Conservation (phyloP, 2,797 vertebrate species). For the Gallirallus australis region DNA sequence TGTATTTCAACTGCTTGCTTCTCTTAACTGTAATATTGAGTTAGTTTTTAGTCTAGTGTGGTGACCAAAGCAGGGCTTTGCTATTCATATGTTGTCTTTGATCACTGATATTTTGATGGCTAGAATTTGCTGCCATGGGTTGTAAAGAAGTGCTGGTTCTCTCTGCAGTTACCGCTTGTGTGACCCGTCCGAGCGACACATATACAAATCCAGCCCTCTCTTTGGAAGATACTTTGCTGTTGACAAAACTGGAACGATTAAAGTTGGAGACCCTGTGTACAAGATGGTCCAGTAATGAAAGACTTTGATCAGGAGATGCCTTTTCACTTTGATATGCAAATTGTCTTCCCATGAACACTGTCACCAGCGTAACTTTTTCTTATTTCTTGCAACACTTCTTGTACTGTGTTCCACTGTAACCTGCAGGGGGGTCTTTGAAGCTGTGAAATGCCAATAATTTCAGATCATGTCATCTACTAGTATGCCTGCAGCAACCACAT, state of each 20-base stretch:
- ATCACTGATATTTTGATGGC: neutral
- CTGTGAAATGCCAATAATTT: neutral
- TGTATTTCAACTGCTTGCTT: neutral
- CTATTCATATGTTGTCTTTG: neutral
- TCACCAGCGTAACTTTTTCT: neutral
- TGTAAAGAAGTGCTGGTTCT: slow-evolving; percentile 18
- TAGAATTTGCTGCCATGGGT: neutral
- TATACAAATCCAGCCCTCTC: slow-evolving; percentile 85
- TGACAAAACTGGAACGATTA: slow-evolving; percentile 85
- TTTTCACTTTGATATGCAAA: neutral
- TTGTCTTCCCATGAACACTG: neutral
- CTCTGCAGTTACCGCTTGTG: slow-evolving; percentile 89
- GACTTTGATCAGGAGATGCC: neutral
- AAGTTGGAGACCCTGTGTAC: slow-evolving; percentile 90
- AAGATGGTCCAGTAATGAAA: slow-evolving; percentile 72
- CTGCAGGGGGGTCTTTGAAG: neutral
- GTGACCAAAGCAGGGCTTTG: neutral
- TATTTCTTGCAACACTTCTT: neutral
- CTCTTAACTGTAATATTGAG: neutral
- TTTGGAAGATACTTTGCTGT: slow-evolving; percentile 90
- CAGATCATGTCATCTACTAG: neutral
- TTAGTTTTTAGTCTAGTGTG: neutral
- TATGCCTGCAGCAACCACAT: neutral
- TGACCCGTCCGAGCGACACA: slow-evolving; percentile 82
- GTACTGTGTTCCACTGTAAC: neutral